Evolutionary conservation across 2,888 invertebrate genomes (phyloP).

Genomic region (Busseola fusca): DNA sequence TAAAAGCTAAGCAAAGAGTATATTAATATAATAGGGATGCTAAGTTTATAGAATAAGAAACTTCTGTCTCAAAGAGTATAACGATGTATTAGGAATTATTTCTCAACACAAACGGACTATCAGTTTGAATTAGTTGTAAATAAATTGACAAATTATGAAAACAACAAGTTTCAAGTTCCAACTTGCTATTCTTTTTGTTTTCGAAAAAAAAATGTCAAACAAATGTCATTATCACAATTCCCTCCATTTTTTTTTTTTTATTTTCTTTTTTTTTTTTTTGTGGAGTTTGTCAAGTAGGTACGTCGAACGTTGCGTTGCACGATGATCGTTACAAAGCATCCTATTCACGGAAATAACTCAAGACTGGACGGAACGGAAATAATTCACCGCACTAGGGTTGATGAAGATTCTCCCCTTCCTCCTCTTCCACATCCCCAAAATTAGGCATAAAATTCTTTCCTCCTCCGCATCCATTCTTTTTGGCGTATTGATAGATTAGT

Average conservation of each 20-base stretch:
- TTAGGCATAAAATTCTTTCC: neutral
- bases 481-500: too few relatives aligned
- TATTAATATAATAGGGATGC: too few relatives aligned
- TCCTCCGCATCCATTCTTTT: neutral
- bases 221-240: conserved; percentile 34
- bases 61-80: too few relatives aligned
- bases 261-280: too few relatives aligned
- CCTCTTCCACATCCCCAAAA: neutral
- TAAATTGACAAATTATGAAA: neutral
- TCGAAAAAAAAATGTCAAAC: conserved; percentile 28
- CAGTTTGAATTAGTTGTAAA: neutral
- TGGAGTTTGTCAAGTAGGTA: too few relatives aligned
- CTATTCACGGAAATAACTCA: neutral
- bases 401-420: too few relatives aligned
- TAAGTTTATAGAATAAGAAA: neutral
- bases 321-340: neutral
- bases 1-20: neutral
- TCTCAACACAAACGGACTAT: neutral
- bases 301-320: too few relatives aligned
- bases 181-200: conserved; percentile 23
- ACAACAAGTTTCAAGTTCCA: conserved; percentile 20
- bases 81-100: too few relatives aligned
- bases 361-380: too few relatives aligned
- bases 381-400: too few relatives aligned
- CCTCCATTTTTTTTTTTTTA: conserved; percentile 29